Conservation (phyloP, 1,140 invertebrate species). For the Proales similis region DNA sequence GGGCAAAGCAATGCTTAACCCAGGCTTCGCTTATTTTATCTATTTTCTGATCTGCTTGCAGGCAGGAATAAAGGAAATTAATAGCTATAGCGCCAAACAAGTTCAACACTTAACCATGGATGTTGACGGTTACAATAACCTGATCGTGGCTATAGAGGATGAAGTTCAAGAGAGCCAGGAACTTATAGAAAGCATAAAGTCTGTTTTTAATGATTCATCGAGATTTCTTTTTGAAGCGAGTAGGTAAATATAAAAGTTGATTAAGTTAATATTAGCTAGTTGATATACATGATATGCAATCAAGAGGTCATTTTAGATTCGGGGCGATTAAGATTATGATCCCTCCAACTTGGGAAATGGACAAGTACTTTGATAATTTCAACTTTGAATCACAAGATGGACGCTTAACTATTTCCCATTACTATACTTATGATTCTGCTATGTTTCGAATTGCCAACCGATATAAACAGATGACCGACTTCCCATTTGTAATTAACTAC, state of each 20-base stretch:
- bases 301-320: slow-evolving; percentile 30
- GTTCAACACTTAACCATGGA: no score
- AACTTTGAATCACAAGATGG: not conserved
- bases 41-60: no score
- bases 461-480: not conserved
- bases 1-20: no score
- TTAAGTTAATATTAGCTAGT: not conserved
- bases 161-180: not conserved
- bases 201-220: slow-evolving; percentile 15
- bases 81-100: no score
- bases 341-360: slow-evolving; percentile 1
- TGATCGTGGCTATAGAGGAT: slow-evolving; percentile 17
- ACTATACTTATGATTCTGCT: slow-evolving; percentile 12
- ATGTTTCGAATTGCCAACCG: slow-evolving; percentile 18
- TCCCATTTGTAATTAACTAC: slow-evolving; percentile 32
- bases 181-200: slow-evolving; percentile 20
- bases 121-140: slow-evolving; percentile 21
- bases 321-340: slow-evolving; percentile 16
- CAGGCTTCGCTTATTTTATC: no score
- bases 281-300: not conserved
- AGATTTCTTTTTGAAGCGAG: slow-evolving; percentile 8
- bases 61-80: no score
- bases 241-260: not conserved
- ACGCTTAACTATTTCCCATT: not conserved
- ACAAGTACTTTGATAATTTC: slow-evolving; percentile 17